Conservation (phyloP, 2,888 invertebrate species). For the Lamellibrachia columna region DNA sequence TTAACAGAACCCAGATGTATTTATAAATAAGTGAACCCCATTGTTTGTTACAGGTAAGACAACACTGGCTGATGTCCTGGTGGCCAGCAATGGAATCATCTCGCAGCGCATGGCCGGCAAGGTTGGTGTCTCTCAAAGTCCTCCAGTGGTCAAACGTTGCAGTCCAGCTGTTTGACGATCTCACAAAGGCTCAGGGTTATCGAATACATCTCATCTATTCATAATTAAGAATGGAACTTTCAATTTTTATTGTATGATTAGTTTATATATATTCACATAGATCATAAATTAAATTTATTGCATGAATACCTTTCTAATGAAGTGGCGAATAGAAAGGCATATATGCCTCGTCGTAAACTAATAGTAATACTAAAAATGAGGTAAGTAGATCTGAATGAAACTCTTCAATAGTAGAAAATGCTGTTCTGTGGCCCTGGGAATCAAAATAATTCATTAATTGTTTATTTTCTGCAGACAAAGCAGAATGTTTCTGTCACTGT, state of each 20-base stretch:
- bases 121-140: conserved; percentile 64
- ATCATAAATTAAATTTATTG: neutral
- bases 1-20: too few species aligned
- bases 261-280: too few species aligned
- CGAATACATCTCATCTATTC: too few species aligned
- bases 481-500: too few species aligned
- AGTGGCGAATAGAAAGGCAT: neutral
- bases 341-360: neutral
- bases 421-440: neutral
- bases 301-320: neutral
- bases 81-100: conserved; percentile 95
- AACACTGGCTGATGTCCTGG: conserved; percentile 90
- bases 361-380: neutral
- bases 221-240: too few species aligned
- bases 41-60: conserved; percentile 77
- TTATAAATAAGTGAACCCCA: neutral
- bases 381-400: neutral
- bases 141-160: too few species aligned
- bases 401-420: neutral
- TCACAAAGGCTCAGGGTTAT: too few species aligned
- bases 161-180: too few species aligned
- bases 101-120: conserved; percentile 90
- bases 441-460: neutral
- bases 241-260: too few species aligned
- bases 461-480: neutral